Evolutionary conservation across 2,113 vertebrate genomes (phyloP).

Genomic region (Leptosomus discolor): DNA sequence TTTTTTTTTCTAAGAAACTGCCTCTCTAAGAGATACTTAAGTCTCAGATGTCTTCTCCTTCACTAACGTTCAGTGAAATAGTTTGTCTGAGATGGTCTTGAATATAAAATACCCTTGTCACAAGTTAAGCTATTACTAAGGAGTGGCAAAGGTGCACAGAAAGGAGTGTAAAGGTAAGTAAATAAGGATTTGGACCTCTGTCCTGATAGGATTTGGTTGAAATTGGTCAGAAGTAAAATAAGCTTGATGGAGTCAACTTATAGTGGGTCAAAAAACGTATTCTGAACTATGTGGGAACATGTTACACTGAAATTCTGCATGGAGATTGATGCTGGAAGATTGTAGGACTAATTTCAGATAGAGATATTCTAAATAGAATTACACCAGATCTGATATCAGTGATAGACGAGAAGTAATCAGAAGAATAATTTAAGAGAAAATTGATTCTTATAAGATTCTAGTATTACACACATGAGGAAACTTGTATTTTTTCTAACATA

Average conservation of each 20-base stretch:
- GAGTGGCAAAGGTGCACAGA: neutral
- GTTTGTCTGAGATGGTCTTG: neutral
- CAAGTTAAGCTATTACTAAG: slow-evolving; percentile 3
- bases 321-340: neutral
- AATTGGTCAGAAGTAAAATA: neutral
- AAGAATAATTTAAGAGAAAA: neutral
- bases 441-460: neutral
- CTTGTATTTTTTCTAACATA: neutral
- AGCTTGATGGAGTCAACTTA: neutral
- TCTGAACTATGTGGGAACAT: neutral
- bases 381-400: neutral
- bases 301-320: neutral
- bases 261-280: neutral
- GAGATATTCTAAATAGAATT: neutral
- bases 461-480: neutral
- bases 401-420: neutral
- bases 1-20: neutral
- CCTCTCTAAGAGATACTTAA: neutral
- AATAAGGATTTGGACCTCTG: neutral
- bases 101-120: slow-evolving; percentile 19
- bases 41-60: slow-evolving; percentile 12
- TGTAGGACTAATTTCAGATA: neutral
- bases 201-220: neutral
- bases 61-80: slow-evolving; percentile 32
- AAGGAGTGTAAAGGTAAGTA: neutral